These are phyloP conservation scores for Machaerirhynchus nigripectus DNA, from an alignment of 2,113 vertebrate species.

Conservation along the genomic window DNA sequence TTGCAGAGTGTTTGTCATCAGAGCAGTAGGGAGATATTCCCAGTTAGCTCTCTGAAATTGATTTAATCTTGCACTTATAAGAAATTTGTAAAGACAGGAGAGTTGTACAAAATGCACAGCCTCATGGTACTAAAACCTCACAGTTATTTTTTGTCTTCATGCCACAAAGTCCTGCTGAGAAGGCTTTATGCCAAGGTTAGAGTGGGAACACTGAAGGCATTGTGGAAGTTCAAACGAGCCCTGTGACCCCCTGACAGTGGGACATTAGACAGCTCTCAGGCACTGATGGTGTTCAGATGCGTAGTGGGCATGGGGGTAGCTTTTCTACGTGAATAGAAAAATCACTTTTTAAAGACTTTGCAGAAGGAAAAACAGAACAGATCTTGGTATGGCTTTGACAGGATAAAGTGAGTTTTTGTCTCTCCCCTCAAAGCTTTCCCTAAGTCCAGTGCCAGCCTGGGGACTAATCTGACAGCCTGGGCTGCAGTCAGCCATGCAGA, in stretches of 20 bases:
- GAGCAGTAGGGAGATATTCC: background rate
- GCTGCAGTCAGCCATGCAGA: background rate
- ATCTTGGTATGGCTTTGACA: background rate
- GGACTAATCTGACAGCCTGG: background rate
- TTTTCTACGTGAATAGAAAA: background rate
- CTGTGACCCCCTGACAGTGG: background rate
- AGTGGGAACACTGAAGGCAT: background rate
- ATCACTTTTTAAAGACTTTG: background rate
- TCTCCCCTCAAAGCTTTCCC: background rate
- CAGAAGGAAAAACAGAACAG: background rate
- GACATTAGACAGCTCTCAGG: background rate
- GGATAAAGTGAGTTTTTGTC: background rate
- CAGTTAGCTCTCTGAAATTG: background rate
- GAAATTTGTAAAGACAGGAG: background rate
- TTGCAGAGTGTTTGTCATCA: background rate
- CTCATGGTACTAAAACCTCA: background rate
- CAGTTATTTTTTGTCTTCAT: background rate
- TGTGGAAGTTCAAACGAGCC: background rate
- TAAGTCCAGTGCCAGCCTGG: background rate
- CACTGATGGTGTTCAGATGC: background rate
- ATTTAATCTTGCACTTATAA: background rate
- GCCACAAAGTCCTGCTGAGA: background rate
- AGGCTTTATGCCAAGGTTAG: background rate
- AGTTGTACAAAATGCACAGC: background rate
- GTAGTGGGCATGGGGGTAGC: background rate